Conservation (phyloP, 2,113 vertebrate species). For the Sapayoa aenigma region DNA sequence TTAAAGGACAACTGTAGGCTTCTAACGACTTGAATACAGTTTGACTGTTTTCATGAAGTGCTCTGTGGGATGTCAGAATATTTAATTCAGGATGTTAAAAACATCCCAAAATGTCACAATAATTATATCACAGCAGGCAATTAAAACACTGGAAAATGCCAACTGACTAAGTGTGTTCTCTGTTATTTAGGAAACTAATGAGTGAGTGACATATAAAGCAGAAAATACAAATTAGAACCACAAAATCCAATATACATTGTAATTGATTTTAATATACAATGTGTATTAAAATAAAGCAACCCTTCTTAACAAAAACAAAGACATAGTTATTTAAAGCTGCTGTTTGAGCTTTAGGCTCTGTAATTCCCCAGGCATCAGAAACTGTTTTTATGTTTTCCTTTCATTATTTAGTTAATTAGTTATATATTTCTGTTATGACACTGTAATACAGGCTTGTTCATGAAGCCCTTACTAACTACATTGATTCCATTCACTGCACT, state of each 20-base stretch:
- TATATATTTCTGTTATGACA: slow-evolving; percentile 35
- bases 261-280: slow-evolving; percentile 64
- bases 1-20: slow-evolving; percentile 81
- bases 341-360: background rate
- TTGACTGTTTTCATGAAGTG: slow-evolving; percentile 86
- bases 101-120: slow-evolving; percentile 91
- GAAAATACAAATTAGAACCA: slow-evolving; percentile 69
- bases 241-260: slow-evolving; percentile 56
- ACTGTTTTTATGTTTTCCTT: background rate
- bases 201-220: slow-evolving; percentile 81
- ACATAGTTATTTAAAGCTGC: slow-evolving; percentile 1
- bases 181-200: slow-evolving; percentile 86
- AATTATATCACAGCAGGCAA: slow-evolving; percentile 92
- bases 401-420: slow-evolving; percentile 47
- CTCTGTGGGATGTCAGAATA: slow-evolving; percentile 90
- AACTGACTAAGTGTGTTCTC: slow-evolving; percentile 85
- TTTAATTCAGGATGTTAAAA: slow-evolving; percentile 92
- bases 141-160: slow-evolving; percentile 89
- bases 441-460: background rate
- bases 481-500: background rate
- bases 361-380: background rate
- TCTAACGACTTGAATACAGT: slow-evolving; percentile 83
- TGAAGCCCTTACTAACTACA: background rate
- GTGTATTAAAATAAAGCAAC: slow-evolving; percentile 37
- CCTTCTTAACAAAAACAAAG: slow-evolving; percentile 7